Evolutionary conservation across 1,140 invertebrate species (phyloP), one percentile per base, ranked within the genome.

Genomic region (Sarcophaga bullata): DNA sequence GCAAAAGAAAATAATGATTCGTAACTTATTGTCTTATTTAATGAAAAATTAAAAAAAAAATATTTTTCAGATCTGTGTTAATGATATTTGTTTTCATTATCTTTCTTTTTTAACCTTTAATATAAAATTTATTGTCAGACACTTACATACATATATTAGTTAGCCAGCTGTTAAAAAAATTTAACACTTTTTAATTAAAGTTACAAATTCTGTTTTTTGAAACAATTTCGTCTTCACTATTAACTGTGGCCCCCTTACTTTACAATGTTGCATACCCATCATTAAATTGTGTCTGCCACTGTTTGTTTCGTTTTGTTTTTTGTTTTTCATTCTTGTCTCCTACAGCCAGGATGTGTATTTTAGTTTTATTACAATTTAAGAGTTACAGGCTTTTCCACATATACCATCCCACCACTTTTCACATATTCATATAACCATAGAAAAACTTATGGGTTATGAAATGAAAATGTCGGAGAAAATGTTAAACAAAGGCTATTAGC

Each of bases 401-500:
- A 78, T 17, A 68, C 62, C 25, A 37, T 37, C 25, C 25, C 25
- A 37, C 4, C 25, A 4, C 25, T 4, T 25, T 13, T 58, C n/a
- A 58, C 4, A 37, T 37, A 37, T 37, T 37, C 25, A 37, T 58
- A 58, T 58, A 58, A 58, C 15, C 19, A 68, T 25, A 68, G 19
- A 19, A 68, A n/a, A 25, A 68, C 62, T 68, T 19, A 9, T 68
- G 62, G 25, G 25, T 19, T 68, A 68, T 25, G 54, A 58, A 58
- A 58, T 58, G 54, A 58, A 68, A 68, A 25, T 19, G 62, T 19
- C 8, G 9, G 17, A 19, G 19, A 15, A 49, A 50, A 78, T 52
- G 75, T 50, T 78, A 49, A 78, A 78, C 75, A 78, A 78, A 78
- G 75, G 75, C 75, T 78, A 78, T 78, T 78, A 78, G 75, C 75